phyloP scores from a whole-genome alignment of 2,113 vertebrate genomes.

The Amblyornis subalaris region DNA sequence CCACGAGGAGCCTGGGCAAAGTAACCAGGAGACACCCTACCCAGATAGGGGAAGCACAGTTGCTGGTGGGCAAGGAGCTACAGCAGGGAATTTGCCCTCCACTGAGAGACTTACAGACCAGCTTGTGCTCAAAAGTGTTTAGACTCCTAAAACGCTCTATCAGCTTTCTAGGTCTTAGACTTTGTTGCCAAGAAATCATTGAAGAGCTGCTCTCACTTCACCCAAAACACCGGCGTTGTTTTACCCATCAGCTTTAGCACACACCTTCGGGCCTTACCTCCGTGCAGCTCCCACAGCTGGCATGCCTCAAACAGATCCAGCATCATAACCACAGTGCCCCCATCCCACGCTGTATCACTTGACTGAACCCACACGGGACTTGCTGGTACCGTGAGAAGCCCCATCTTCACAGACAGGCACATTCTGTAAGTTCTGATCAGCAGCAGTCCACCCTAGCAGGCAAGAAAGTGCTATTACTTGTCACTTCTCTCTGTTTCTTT shows the following conservation, averaged over 20 bases:
- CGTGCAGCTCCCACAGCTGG: background rate
- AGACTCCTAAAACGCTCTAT: accelerated
- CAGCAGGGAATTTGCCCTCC: too few relatives aligned
- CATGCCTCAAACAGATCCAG: accelerated
- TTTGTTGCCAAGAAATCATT: accelerated
- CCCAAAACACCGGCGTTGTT: background rate
- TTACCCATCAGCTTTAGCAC: background rate
- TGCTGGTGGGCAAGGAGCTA: too few relatives aligned
- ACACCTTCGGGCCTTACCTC: background rate
- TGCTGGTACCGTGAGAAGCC: accelerated
- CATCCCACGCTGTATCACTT: background rate
- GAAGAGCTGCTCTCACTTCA: background rate
- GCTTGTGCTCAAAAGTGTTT: background rate
- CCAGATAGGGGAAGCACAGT: accelerated
- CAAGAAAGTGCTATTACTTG: background rate
- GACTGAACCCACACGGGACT: background rate
- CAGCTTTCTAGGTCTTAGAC: too few relatives aligned
- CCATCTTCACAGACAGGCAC: background rate
- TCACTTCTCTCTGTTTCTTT: too few relatives aligned
- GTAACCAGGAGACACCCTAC: accelerated
- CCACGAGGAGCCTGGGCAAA: background rate
- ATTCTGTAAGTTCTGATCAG: accelerated
- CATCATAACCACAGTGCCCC: accelerated
- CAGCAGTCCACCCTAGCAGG: background rate
- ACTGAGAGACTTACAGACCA: accelerated